These are phyloP conservation scores for Glareola pratincola DNA, from an alignment of 2,113 vertebrate genomes.

Conservation along the genomic window DNA sequence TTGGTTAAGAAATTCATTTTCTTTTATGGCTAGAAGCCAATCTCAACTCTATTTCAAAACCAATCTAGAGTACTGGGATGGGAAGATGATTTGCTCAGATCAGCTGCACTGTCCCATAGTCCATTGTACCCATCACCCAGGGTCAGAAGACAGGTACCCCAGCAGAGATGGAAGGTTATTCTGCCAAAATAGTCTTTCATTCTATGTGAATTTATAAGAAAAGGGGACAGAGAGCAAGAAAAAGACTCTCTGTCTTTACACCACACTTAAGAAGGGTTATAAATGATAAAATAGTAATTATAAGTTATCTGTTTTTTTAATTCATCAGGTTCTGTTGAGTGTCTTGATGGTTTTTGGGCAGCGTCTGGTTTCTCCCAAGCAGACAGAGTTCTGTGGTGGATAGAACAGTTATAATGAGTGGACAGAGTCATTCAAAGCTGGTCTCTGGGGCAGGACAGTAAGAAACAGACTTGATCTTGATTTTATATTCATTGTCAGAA, in stretches of 20 bases:
- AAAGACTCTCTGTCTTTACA: accelerated
- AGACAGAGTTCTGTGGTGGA: not conserved
- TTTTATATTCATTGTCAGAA: not conserved
- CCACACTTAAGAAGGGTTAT: not conserved
- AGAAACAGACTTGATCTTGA: not conserved
- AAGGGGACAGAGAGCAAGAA: not conserved
- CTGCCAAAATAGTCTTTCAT: not conserved
- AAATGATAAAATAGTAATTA: not conserved
- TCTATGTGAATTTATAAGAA: not conserved
- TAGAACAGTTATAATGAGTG: not conserved
- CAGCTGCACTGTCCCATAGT: not conserved
- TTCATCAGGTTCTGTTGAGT: not conserved
- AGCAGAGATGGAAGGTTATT: not conserved
- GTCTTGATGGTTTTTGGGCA: not conserved
- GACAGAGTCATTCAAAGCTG: not conserved
- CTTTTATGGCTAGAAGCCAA: not conserved
- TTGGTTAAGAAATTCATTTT: not conserved
- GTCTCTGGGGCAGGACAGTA: not conserved
- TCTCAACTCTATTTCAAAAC: not conserved
- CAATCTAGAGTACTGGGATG: not conserved
- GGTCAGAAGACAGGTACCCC: not conserved
- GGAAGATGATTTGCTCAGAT: not conserved
- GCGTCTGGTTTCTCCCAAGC: not conserved
- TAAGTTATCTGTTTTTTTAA: not conserved
- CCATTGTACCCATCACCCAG: accelerated